A percentile compares a stretch with the other conserved stretches of the same genome.
Evolutionary conservation across 2,888 invertebrate species (phyloP).

Genomic region (Cancer borealis): DNA sequence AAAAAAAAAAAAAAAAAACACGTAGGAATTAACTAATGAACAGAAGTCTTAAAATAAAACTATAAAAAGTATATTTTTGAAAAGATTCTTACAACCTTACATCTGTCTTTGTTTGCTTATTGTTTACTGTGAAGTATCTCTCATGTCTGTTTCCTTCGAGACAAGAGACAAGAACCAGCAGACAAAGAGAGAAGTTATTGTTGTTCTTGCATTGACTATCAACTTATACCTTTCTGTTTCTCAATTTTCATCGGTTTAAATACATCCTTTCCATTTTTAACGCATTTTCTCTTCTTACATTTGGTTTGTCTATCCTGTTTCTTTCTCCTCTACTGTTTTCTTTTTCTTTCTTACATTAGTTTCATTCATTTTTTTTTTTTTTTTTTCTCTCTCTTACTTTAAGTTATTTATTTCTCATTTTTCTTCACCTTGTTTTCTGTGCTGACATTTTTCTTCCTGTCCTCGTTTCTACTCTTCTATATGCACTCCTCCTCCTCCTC

Average conservation of each 20-base stretch:
- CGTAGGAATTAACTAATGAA: not conserved
- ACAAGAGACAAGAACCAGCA: not conserved
- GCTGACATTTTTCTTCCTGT: not conserved
- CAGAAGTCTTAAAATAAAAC: not conserved
- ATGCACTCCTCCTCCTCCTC: not conserved
- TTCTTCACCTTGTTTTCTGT: not conserved
- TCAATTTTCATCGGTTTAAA: not conserved
- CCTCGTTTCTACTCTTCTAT: too few relatives aligned
- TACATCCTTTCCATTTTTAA: not conserved
- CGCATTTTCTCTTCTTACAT: not conserved
- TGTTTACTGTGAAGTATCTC: not conserved
- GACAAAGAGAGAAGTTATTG: not conserved
- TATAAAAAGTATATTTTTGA: not conserved
- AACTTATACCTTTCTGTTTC: not conserved
- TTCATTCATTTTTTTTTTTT: not conserved
- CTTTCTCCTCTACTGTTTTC: not conserved
- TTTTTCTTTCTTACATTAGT: not conserved
- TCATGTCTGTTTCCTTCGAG: not conserved
- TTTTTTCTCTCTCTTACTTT: not conserved
- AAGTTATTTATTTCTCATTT: not conserved
- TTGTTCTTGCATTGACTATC: not conserved
- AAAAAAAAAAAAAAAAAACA: not conserved
- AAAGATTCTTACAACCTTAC: not conserved
- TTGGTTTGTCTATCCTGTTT: not conserved
- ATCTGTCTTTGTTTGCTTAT: not conserved